These are phyloP conservation scores for Miniopterus natalensis DNA, from an alignment of 2,113 vertebrate species.

Conservation along the genomic window DNA sequence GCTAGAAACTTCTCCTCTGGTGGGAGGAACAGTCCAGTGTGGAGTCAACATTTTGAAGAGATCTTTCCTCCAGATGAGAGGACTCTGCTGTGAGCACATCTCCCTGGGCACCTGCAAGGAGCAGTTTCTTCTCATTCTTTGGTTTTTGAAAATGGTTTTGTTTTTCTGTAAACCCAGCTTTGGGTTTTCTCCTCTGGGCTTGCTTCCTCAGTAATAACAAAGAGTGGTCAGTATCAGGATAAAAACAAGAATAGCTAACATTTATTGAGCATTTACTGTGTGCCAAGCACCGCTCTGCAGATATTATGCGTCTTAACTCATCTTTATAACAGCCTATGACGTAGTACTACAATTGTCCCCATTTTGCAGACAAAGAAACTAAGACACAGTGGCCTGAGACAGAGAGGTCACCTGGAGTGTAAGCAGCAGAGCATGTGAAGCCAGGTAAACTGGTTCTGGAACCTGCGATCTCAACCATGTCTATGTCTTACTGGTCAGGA, in stretches of 20 bases:
- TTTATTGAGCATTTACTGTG: neutral
- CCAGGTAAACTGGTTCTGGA: neutral
- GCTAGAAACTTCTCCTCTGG: neutral
- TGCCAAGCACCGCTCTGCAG: neutral
- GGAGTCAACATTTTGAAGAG: neutral
- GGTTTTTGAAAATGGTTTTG: neutral
- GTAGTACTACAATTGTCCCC: neutral
- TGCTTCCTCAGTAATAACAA: neutral
- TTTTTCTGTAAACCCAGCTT: neutral
- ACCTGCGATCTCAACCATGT: neutral
- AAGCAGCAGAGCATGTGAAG: neutral
- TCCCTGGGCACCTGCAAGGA: neutral
- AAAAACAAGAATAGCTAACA: too few relatives aligned
- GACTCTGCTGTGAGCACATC: neutral
- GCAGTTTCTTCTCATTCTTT: neutral
- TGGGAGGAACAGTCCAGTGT: neutral
- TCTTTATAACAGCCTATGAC: neutral
- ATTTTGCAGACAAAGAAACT: conserved; percentile 36
- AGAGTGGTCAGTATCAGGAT: neutral
- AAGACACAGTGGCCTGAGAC: neutral
- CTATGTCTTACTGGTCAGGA: neutral
- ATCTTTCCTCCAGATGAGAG: neutral
- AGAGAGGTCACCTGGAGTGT: neutral
- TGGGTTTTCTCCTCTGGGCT: neutral
- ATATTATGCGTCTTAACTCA: neutral